phyloP scores from a whole-genome alignment of 2,113 vertebrate species.

The Lepisosteus oculatus region DNA sequence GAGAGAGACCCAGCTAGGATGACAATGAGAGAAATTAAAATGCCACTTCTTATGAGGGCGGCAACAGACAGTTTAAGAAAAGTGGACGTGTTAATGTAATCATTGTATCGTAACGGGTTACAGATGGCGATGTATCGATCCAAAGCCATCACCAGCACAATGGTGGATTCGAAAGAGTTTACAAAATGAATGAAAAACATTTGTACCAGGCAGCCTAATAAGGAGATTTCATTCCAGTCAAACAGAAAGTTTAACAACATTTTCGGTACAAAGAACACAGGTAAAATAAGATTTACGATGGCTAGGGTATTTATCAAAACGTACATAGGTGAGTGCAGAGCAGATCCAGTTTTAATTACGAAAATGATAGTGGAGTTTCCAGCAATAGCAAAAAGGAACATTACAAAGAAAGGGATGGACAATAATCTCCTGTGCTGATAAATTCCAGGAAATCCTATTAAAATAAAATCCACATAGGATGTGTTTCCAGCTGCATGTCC shows the following conservation, averaged over 20 bases:
- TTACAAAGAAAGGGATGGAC: slow-evolving; percentile 10
- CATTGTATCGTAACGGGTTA: slow-evolving; percentile 18
- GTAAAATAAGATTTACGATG: slow-evolving; percentile 16
- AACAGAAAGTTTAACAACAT: slow-evolving; percentile 8
- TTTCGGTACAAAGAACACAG: slow-evolving; percentile 4
- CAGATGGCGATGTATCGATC: slow-evolving; percentile 29
- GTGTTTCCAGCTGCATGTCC: neutral
- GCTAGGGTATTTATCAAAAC: slow-evolving; percentile 15
- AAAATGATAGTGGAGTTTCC: slow-evolving; percentile 18
- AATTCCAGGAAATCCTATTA: slow-evolving; percentile 19
- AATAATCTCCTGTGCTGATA: neutral
- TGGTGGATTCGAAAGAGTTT: neutral
- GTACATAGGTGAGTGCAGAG: slow-evolving; percentile 27
- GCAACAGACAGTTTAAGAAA: neutral
- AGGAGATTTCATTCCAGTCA: slow-evolving; percentile 6
- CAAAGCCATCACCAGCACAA: slow-evolving; percentile 23
- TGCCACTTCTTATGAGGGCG: neutral
- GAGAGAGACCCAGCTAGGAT: neutral
- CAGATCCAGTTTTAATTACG: slow-evolving; percentile 17
- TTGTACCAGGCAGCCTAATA: slow-evolving; percentile 17
- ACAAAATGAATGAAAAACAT: slow-evolving; percentile 22
- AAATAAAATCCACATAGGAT: neutral
- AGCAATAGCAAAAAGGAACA: slow-evolving; percentile 12
- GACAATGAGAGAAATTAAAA: slow-evolving; percentile 11
- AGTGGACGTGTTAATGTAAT: slow-evolving; percentile 1